Evolutionary conservation across 2,797 vertebrate species (phyloP).

Genomic region (Chelmon rostratus): DNA sequence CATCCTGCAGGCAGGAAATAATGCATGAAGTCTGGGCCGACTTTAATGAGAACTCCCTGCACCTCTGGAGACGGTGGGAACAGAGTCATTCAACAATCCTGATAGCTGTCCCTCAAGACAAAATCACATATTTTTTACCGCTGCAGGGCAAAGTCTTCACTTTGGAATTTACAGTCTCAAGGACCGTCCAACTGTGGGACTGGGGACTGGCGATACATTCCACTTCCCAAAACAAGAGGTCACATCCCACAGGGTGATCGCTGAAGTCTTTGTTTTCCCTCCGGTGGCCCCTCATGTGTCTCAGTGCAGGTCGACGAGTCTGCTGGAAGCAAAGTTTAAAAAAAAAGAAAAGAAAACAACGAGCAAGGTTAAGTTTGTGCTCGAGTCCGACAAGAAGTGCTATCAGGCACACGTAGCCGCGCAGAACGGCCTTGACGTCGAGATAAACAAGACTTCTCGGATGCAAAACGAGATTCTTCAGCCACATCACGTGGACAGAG

Average conservation of each 20-base stretch:
- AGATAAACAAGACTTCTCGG: background rate
- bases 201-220: slow-evolving; percentile 51
- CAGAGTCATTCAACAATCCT: background rate
- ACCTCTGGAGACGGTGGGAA: slow-evolving; percentile 2
- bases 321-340: background rate
- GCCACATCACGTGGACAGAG: too few species aligned
- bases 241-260: slow-evolving; percentile 61
- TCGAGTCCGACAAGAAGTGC: background rate
- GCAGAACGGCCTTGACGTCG: too few species aligned
- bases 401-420: background rate
- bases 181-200: slow-evolving; percentile 25
- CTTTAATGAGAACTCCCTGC: slow-evolving; percentile 9
- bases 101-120: background rate
- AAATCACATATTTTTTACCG: background rate
- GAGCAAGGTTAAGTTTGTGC: background rate
- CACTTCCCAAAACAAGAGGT: slow-evolving; percentile 63
- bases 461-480: background rate
- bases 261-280: slow-evolving; percentile 39
- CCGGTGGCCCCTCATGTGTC: slow-evolving; percentile 26
- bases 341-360: background rate
- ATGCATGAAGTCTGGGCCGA: background rate
- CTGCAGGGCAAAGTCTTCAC: background rate
- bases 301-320: background rate
- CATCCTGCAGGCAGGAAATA: slow-evolving; percentile 1
- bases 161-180: slow-evolving; percentile 8